Conservation (phyloP, 2,113 vertebrate genomes). For the Excalfactoria chinensis region DNA sequence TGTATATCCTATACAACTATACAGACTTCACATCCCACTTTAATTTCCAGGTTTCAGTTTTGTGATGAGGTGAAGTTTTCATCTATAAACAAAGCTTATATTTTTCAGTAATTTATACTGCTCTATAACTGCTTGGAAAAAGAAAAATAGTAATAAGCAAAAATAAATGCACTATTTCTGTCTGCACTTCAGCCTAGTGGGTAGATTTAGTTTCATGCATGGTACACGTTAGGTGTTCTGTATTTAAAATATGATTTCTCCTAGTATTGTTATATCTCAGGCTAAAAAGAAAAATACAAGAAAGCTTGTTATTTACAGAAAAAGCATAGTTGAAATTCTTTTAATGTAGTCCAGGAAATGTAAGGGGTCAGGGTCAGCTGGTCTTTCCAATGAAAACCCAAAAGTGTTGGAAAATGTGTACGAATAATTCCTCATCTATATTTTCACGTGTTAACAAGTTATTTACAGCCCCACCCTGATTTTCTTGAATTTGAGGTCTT, state of each 20-base stretch:
- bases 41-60: neutral
- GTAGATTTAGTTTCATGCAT: neutral
- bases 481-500: neutral
- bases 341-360: neutral
- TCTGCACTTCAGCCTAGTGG: neutral
- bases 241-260: neutral
- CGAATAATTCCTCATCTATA: neutral
- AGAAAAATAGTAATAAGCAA: neutral
- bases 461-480: neutral
- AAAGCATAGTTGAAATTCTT: slow-evolving; percentile 2
- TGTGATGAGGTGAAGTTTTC: neutral
- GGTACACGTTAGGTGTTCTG: neutral
- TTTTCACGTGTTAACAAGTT: neutral
- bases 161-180: neutral
- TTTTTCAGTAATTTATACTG: neutral
- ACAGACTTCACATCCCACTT: neutral
- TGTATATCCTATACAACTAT: neutral
- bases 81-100: neutral
- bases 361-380: neutral
- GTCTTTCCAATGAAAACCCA: neutral
- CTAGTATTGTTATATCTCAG: neutral
- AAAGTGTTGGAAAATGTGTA: accelerated
- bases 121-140: neutral
- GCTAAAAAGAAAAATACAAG: neutral
- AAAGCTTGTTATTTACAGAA: neutral